phyloP scores from a whole-genome alignment of 2,888 invertebrate genomes.

The Meta bourneti region DNA sequence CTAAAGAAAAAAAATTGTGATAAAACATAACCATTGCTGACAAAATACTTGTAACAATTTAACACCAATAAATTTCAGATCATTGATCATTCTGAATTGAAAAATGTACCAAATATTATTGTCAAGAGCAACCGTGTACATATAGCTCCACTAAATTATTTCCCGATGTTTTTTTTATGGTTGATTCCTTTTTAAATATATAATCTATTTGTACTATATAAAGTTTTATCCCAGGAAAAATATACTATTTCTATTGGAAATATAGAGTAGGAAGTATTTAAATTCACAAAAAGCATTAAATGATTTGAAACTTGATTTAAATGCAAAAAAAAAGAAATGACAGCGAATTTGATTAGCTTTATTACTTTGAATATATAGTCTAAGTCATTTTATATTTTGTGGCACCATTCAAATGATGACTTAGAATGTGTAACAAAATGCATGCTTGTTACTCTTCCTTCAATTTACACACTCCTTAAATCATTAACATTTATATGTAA shows the following conservation, averaged over 20 bases:
- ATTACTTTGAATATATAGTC: background rate
- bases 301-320: background rate
- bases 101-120: background rate
- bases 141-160: no score
- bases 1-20: constrained; percentile 80
- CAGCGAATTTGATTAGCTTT: background rate
- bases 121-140: background rate
- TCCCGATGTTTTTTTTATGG: background rate
- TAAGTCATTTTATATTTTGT: no score
- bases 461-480: no score
- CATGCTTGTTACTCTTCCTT: no score
- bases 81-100: background rate
- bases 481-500: no score
- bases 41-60: background rate
- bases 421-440: no score
- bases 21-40: constrained; percentile 22
- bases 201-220: background rate
- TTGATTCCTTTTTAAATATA: no score
- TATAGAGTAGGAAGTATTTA: no score
- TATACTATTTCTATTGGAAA: background rate
- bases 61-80: background rate
- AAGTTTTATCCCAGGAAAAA: background rate
- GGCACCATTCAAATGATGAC: no score
- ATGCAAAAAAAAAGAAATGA: background rate
- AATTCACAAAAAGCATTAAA: no score